Evolutionary conservation across 1,140 invertebrate genomes (phyloP).

Genomic region (Glomeris maerens): DNA sequence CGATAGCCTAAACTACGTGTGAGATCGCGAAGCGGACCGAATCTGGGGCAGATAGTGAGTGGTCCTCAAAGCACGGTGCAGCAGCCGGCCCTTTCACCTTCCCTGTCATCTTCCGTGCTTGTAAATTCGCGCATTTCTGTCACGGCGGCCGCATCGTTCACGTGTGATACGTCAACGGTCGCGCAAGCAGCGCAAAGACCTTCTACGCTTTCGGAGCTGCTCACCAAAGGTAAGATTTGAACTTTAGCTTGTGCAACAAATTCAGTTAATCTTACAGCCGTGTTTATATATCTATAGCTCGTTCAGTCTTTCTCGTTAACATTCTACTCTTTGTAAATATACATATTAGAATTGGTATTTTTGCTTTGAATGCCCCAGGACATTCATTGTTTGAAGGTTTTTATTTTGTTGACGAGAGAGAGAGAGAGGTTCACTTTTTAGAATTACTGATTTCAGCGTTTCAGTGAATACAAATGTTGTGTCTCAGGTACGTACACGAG

Average conservation of each 20-base stretch:
- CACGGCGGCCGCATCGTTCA: background rate
- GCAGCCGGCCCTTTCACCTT: conserved; percentile 14
- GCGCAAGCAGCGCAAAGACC: conserved; percentile 1
- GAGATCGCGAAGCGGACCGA: conserved; percentile 36
- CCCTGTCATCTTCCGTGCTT: background rate
- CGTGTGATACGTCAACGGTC: background rate
- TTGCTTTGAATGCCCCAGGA: too few relatives aligned
- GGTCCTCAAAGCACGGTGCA: conserved; percentile 14
- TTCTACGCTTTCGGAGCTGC: conserved; percentile 41
- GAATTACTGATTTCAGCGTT: background rate
- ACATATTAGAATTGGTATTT: too few relatives aligned
- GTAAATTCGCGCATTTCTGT: too few relatives aligned
- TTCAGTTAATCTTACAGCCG: too few relatives aligned
- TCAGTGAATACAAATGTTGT: background rate
- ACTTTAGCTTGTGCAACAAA: background rate
- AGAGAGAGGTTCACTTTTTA: too few relatives aligned
- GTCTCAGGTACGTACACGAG: background rate
- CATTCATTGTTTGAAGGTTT: too few relatives aligned
- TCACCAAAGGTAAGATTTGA: conserved; percentile 33
- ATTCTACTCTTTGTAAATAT: too few relatives aligned
- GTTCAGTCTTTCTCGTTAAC: too few relatives aligned
- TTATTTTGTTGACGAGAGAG: too few relatives aligned
- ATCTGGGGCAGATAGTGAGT: conserved; percentile 8
- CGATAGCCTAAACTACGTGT: conserved; percentile 34
- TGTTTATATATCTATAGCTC: too few relatives aligned